Evolutionary conservation across 2,888 invertebrate species (phyloP).

Genomic region (Tenthredo scrophulariae): DNA sequence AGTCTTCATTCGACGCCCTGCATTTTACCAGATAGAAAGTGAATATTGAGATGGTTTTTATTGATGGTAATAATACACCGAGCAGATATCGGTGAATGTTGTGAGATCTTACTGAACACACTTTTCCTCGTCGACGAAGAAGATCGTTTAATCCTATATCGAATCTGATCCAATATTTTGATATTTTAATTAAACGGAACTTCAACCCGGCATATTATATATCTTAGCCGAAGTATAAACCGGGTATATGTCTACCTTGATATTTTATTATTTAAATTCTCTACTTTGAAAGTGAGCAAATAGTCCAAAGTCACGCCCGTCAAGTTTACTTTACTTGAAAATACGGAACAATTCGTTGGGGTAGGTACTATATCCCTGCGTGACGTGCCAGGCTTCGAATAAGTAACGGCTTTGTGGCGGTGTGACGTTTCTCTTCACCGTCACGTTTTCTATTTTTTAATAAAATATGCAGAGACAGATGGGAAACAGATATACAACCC

Average conservation of each 20-base stretch:
- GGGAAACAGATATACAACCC: slow-evolving; percentile 8
- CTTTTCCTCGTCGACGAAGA: background rate
- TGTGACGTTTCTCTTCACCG: background rate
- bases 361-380: slow-evolving; percentile 17
- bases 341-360: slow-evolving; percentile 3
- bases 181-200: background rate
- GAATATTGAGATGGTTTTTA: slow-evolving; percentile 32
- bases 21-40: background rate
- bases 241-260: background rate
- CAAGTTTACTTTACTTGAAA: slow-evolving; percentile 35
- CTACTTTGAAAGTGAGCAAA: slow-evolving; percentile 6
- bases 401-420: background rate
- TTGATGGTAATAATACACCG: slow-evolving; percentile 35
- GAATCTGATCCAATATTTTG: background rate
- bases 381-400: slow-evolving; percentile 18
- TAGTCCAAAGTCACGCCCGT: slow-evolving; percentile 24
- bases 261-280: background rate
- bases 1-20: background rate
- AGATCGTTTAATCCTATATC: background rate
- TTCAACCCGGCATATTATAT: background rate
- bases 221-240: background rate
- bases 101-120: background rate
- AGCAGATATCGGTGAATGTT: background rate
- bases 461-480: slow-evolving; percentile 14
- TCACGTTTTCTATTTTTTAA: slow-evolving; percentile 4